Evolutionary conservation across 2,113 vertebrate genomes (phyloP).

Genomic region (Ptyas mucosa): DNA sequence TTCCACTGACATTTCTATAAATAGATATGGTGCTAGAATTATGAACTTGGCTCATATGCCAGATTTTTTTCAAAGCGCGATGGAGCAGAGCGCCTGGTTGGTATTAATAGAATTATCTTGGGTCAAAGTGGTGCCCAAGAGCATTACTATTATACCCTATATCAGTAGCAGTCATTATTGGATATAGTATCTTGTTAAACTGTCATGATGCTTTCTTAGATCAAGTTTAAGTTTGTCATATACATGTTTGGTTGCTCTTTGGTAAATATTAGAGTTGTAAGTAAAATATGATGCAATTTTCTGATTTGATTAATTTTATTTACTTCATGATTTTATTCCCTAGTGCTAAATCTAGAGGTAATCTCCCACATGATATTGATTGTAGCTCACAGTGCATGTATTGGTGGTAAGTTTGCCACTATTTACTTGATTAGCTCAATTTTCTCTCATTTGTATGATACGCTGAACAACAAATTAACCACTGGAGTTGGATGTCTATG

Average conservation of each 20-base stretch:
- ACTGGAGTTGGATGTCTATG: too few species aligned
- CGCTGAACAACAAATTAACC: background rate
- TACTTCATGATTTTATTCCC: background rate
- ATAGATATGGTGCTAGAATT: background rate
- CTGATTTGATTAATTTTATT: background rate
- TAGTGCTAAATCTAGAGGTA: background rate
- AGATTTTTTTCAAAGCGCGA: background rate
- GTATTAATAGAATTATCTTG: background rate
- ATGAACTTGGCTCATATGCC: background rate
- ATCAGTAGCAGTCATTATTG: background rate
- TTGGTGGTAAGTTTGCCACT: background rate
- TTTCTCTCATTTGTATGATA: background rate
- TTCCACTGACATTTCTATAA: background rate
- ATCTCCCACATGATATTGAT: background rate
- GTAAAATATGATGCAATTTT: background rate
- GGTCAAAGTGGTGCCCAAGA: background rate
- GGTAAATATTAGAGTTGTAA: background rate
- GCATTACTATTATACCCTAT: background rate
- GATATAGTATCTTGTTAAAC: background rate
- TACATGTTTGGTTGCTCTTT: background rate
- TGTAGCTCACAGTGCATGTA: background rate
- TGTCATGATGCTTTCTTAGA: background rate
- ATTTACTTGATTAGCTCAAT: background rate
- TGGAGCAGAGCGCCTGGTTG: background rate
- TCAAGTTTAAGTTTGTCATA: background rate